Conservation (phyloP, 2,113 vertebrate genomes). For the Nanorana parkeri region DNA sequence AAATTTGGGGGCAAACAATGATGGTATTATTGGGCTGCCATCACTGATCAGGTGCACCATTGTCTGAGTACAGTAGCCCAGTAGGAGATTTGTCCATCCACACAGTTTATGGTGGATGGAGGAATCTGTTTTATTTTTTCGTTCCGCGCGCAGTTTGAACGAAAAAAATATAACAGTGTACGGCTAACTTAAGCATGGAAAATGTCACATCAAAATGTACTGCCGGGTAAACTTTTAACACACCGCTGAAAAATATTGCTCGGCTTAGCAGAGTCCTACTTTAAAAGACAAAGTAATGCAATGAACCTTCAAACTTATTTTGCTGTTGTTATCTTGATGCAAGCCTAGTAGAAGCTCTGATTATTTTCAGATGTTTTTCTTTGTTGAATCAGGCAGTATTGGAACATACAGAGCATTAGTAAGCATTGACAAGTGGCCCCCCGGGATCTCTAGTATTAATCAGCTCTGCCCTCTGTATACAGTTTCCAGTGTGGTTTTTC, state of each 20-base stretch:
- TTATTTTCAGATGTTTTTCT: slow-evolving; percentile 45
- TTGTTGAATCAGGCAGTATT: slow-evolving; percentile 34
- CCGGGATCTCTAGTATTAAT: slow-evolving; percentile 44
- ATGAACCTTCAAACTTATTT: neutral
- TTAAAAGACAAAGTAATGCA: neutral
- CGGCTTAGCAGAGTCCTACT: neutral
- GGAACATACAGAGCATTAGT: slow-evolving; percentile 45
- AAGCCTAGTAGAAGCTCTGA: neutral
- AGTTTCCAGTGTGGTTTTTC: slow-evolving; percentile 36
- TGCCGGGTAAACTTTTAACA: no score
- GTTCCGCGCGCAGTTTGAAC: no score
- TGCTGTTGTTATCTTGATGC: neutral
- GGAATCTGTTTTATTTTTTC: no score
- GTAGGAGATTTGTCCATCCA: no score
- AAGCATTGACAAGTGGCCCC: slow-evolving; percentile 47
- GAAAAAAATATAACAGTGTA: no score
- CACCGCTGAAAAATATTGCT: neutral
- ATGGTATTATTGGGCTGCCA: no score
- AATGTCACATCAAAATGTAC: no score
- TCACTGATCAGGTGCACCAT: no score
- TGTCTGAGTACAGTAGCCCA: no score
- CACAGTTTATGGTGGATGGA: no score
- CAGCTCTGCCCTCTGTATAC: slow-evolving; percentile 32
- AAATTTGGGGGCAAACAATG: no score
- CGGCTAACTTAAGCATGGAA: no score